phyloP scores from a whole-genome alignment of 2,113 vertebrate genomes.

The Myocastor coypus region DNA sequence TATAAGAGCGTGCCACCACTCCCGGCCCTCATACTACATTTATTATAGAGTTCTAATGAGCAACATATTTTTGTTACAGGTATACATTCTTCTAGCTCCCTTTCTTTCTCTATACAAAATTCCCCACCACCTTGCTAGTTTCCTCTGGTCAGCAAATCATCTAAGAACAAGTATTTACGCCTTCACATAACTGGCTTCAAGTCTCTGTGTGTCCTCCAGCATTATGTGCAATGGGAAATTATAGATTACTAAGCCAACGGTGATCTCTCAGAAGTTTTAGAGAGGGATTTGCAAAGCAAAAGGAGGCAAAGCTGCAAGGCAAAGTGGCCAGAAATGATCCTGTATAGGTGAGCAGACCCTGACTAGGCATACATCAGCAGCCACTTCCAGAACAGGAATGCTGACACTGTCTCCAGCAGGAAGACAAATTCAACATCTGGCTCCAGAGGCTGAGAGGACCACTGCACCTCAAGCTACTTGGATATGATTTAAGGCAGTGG shows the following conservation, averaged over 20 bases:
- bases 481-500: neutral
- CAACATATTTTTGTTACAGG: neutral
- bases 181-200: neutral
- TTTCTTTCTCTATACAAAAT: neutral
- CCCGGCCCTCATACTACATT: too few relatives aligned
- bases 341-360: neutral
- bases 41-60: neutral
- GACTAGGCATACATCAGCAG: accelerated
- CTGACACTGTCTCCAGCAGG: neutral
- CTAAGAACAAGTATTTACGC: neutral
- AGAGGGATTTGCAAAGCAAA: neutral
- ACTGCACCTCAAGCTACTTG: neutral
- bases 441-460: neutral
- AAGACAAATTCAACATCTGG: neutral
- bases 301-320: neutral
- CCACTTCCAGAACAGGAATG: neutral
- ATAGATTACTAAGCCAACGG: neutral
- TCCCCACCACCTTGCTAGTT: neutral
- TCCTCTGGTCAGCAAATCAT: neutral
- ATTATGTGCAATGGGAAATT: neutral
- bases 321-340: neutral
- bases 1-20: too few relatives aligned
- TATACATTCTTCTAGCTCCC: neutral
- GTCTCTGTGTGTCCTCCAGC: neutral
- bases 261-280: neutral